These are phyloP conservation scores for Neostethus bicornis DNA, from an alignment of 2,797 vertebrate genomes.

Conservation along the genomic window DNA sequence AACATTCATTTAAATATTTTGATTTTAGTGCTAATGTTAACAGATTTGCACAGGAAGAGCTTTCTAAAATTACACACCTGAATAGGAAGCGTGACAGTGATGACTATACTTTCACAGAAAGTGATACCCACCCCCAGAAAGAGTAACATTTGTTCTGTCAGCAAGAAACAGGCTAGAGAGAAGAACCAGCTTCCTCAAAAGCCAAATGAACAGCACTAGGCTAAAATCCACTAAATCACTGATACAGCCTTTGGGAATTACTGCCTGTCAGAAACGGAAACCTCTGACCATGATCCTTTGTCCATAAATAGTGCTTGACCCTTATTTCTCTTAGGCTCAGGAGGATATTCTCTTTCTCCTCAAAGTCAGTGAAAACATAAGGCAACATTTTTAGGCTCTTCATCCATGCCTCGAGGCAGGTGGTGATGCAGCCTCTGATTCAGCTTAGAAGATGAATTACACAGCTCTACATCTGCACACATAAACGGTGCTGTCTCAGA, in stretches of 20 bases:
- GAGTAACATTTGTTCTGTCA: slow-evolving; percentile 56
- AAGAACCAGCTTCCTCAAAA: slow-evolving; percentile 41
- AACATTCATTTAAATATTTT: not conserved
- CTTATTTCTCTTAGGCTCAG: slow-evolving; percentile 52
- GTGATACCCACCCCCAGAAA: slow-evolving; percentile 47
- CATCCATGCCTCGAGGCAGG: slow-evolving; percentile 38
- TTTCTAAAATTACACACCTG: slow-evolving; percentile 29
- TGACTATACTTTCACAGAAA: slow-evolving; percentile 50
- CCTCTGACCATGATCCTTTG: slow-evolving; percentile 55
- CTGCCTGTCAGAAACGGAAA: slow-evolving; percentile 62
- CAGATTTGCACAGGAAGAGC: slow-evolving; percentile 16
- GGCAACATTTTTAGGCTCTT: slow-evolving; percentile 39
- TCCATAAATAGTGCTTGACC: slow-evolving; percentile 64
- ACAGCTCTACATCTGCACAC: slow-evolving; percentile 19
- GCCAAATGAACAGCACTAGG: slow-evolving; percentile 55
- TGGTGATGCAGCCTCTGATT: slow-evolving; percentile 32
- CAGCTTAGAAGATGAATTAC: slow-evolving; percentile 37
- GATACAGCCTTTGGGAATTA: slow-evolving; percentile 65
- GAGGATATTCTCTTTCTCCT: slow-evolving; percentile 33
- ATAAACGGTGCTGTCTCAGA: slow-evolving; percentile 11
- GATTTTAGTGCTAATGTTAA: not conserved
- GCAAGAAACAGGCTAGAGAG: slow-evolving; percentile 43
- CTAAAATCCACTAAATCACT: slow-evolving; percentile 56
- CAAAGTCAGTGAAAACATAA: slow-evolving; percentile 39
- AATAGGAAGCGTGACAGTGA: slow-evolving; percentile 36